These are phyloP conservation scores for Nemurella pictetii DNA, from an alignment of 2,888 invertebrate species.

Conservation along the genomic window DNA sequence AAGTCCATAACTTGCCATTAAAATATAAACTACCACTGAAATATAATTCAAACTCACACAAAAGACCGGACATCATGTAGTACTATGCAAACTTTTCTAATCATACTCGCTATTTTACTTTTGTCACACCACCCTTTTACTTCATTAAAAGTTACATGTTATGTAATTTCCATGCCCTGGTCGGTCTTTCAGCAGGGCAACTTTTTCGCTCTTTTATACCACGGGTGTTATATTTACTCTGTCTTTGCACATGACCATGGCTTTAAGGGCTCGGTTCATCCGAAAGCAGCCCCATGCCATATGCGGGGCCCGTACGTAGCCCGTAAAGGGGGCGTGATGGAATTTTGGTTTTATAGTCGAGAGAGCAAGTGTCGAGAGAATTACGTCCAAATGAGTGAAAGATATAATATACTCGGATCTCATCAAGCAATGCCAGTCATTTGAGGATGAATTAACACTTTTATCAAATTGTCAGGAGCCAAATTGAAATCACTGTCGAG, in stretches of 20 bases:
- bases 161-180: not conserved
- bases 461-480: not conserved
- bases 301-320: not conserved
- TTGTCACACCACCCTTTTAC: not conserved
- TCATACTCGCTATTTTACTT: not conserved
- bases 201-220: not conserved
- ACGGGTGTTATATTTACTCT: not conserved
- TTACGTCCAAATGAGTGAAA: too few relatives aligned
- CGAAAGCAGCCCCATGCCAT: not conserved
- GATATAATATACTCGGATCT: too few relatives aligned
- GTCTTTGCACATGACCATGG: not conserved
- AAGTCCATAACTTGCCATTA: not conserved
- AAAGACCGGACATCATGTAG: not conserved
- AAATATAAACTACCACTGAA: not conserved
- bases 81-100: not conserved
- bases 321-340: not conserved
- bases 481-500: not conserved
- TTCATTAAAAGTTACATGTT: not conserved
- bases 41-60: not conserved
- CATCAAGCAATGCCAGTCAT: not conserved
- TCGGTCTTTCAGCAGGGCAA: not conserved
- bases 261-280: not conserved
- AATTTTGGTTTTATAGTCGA: not conserved
- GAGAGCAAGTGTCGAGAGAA: not conserved
- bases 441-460: not conserved